Evolutionary conservation across 2,888 invertebrate genomes (phyloP).

Genomic region (Antheraea assamensis): DNA sequence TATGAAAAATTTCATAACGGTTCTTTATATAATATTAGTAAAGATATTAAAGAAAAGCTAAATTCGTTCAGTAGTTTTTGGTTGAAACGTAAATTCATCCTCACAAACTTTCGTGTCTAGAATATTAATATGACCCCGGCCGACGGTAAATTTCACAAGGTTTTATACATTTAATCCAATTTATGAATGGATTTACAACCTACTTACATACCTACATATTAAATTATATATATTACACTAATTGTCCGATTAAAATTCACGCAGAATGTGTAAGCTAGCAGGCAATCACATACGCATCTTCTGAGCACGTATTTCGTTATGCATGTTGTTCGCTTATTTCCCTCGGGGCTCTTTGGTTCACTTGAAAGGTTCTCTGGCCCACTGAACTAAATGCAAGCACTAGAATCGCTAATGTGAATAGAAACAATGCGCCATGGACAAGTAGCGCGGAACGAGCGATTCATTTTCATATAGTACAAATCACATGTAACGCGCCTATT

Average conservation of each 20-base stretch:
- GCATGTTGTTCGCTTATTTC: slow-evolving; percentile 4
- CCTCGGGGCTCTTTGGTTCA: neutral
- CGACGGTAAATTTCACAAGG: neutral
- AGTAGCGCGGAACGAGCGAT: neutral
- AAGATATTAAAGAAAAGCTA: too few species aligned
- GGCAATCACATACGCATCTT: neutral
- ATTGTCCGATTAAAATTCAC: neutral
- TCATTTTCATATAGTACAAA: neutral
- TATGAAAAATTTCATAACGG: too few species aligned
- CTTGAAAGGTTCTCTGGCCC: neutral
- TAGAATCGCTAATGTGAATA: neutral
- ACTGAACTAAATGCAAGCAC: slow-evolving; percentile 3
- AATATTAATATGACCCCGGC: too few species aligned
- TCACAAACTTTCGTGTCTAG: too few species aligned
- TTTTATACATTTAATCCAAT: neutral
- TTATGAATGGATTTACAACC: neutral
- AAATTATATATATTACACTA: neutral
- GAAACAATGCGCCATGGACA: neutral
- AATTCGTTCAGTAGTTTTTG: too few species aligned
- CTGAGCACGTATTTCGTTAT: neutral
- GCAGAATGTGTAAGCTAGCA: neutral
- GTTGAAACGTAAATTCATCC: too few species aligned
- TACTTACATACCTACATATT: neutral
- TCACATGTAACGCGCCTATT: too few species aligned
- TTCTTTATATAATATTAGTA: too few species aligned